Evolutionary conservation across 2,888 invertebrate species (phyloP).

Genomic region (Andrena chrysosceles): DNA sequence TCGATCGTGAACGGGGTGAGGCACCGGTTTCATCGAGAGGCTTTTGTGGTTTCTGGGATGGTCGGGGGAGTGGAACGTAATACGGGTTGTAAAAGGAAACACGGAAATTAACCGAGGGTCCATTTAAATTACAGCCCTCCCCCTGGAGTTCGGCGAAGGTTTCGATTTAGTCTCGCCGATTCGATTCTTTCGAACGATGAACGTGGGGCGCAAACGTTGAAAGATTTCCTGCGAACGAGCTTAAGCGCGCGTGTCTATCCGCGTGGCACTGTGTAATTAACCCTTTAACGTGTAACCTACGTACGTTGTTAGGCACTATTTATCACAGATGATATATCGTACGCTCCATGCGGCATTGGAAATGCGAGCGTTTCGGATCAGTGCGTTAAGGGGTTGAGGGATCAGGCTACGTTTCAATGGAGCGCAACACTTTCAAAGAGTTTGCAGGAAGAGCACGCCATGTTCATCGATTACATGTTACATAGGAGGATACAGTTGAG

Average conservation of each 20-base stretch:
- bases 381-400: conserved; percentile 1
- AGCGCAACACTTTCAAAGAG: not conserved
- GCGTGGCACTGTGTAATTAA: not conserved
- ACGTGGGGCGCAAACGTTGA: not conserved
- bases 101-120: conserved; percentile 47
- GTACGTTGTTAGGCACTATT: not conserved
- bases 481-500: not conserved
- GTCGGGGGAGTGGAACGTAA: not conserved
- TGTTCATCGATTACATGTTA: not conserved
- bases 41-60: conserved; percentile 41
- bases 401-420: not conserved
- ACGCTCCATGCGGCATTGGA: not conserved
- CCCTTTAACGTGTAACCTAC: not conserved
- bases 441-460: not conserved
- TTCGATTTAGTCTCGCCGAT: conserved; percentile 1
- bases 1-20: conserved; percentile 24
- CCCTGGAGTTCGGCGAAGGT: not conserved
- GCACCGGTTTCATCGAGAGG: conserved; percentile 8
- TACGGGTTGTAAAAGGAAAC: conserved; percentile 31
- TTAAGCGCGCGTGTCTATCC: not conserved
- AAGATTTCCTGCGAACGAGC: not conserved
- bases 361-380: not conserved
- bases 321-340: not conserved
- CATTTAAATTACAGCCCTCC: conserved; percentile 24
- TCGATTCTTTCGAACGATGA: not conserved